These are phyloP conservation scores for Andrena chrysosceles DNA, from an alignment of 2,888 invertebrate genomes.

Conservation along the genomic window DNA sequence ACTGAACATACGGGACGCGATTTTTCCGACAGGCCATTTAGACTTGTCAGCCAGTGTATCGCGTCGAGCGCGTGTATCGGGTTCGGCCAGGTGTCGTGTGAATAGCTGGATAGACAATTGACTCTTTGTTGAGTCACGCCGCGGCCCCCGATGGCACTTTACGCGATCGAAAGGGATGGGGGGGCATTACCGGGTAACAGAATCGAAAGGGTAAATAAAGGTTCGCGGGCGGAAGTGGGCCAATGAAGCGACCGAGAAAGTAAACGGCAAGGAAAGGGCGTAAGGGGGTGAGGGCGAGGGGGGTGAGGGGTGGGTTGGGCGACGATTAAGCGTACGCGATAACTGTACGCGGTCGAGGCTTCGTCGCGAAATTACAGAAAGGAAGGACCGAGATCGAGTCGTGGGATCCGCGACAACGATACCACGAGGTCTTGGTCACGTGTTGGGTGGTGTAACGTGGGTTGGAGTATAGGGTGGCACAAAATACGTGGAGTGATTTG, in stretches of 20 bases:
- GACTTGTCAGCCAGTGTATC: neutral
- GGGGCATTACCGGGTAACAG: conserved; percentile 51
- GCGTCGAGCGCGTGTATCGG: neutral
- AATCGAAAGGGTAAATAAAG: conserved; percentile 60
- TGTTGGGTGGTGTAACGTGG: conserved; percentile 31
- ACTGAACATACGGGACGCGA: too few species aligned
- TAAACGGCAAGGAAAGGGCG: conserved; percentile 1
- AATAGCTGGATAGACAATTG: conserved; percentile 65
- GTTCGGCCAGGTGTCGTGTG: conserved; percentile 28
- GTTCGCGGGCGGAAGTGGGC: conserved; percentile 23
- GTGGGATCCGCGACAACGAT: conserved; percentile 19
- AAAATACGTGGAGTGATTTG: neutral
- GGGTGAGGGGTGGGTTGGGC: neutral
- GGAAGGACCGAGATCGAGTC: conserved; percentile 12
- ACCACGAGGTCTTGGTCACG: conserved; percentile 66
- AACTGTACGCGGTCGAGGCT: neutral
- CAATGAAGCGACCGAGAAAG: conserved; percentile 16
- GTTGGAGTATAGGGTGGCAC: neutral
- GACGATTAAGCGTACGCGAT: conserved; percentile 8
- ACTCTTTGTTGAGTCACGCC: conserved; percentile 62
- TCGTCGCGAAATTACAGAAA: conserved; percentile 31
- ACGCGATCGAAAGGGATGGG: conserved; percentile 55
- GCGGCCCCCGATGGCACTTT: conserved; percentile 51
- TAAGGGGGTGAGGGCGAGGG: neutral
- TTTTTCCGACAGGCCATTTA: too few species aligned